Evolutionary conservation across 1,140 invertebrate species (phyloP), one percentile per base, ranked within the genome.

Genomic region (Heliconius nattereri): DNA sequence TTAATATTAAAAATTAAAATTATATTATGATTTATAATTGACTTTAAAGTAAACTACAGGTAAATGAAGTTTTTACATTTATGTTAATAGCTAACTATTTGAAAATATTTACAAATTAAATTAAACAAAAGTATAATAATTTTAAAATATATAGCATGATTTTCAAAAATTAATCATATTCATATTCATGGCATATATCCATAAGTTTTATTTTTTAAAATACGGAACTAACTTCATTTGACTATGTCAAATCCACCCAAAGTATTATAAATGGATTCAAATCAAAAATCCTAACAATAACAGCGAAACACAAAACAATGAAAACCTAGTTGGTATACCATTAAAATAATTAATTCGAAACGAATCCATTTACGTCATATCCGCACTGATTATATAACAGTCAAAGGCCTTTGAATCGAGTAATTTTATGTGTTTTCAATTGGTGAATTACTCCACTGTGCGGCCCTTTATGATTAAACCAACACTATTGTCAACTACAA

Each of bases 401-500:
- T 66, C 60, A 66, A 66, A 66, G 60, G 60, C 45, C 73, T 76
- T 81, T 78, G 57, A 81, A 73, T 52, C 35, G 72, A 19, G 35
- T 75, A 77, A 82, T 75, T 78, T 71, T 71, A 78, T 76, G 73
- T 80, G 74, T 75, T 75, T 79, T 75, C 78, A 82, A 75, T 75
- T 72, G 73, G 75, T 60, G 75, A 91, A 91, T 91, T 92, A 91
- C 87, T 89, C 81, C 85, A 90, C 88, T 87, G 85, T 83, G 82
- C 84, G 81, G 85, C 79, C 83, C 85, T 89, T 92, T 93, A 87
- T 93, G 74, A 79, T 85, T 76, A 81, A 86, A 89, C 89, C 86
- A 90, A 87, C 79, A 82, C 88, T 84, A 93, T 94, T 94, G 89
- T 93, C 83, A 86, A 82, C 74, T 76, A 93, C 92, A 92, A 94